A percentile compares a stretch with the other conserved stretches of the same genome.
These are phyloP conservation scores for Nesidiocoris tenuis DNA, from an alignment of 2,888 invertebrate genomes.

Conservation along the genomic window DNA sequence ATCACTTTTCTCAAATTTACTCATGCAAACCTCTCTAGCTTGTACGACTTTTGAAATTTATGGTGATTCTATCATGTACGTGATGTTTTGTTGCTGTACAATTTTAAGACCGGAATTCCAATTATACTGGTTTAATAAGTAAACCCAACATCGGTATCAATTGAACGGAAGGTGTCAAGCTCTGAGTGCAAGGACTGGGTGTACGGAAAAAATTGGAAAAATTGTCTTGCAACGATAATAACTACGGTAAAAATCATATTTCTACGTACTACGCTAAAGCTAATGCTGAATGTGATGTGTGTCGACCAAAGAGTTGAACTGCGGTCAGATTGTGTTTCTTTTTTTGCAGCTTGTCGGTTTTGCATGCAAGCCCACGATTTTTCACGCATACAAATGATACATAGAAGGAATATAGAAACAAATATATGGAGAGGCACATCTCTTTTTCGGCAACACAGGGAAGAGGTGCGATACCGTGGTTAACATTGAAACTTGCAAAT, in stretches of 20 bases:
- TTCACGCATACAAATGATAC: background rate
- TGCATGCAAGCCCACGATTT: slow-evolving; percentile 44
- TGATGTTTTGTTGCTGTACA: background rate
- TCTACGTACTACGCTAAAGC: slow-evolving; percentile 30
- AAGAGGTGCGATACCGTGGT: background rate
- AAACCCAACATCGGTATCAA: background rate
- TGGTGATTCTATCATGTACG: background rate
- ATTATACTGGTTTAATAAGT: background rate
- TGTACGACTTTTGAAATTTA: background rate
- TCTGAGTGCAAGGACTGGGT: slow-evolving; percentile 20
- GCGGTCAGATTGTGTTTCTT: slow-evolving; percentile 19
- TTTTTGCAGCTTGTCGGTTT: slow-evolving; percentile 20
- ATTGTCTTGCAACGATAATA: slow-evolving; percentile 26
- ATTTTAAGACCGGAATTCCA: background rate
- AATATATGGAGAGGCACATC: background rate
- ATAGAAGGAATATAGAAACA: background rate
- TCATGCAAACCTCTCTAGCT: background rate
- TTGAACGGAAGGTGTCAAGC: slow-evolving; percentile 1
- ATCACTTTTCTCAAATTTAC: background rate
- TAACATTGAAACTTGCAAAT: background rate
- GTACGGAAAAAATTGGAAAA: slow-evolving; percentile 4
- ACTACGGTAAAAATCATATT: slow-evolving; percentile 18
- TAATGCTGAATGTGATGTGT: slow-evolving; percentile 19
- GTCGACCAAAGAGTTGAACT: slow-evolving; percentile 17
- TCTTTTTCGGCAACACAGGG: background rate